Conservation (phyloP, 2,113 vertebrate species). For the Periophthalmodon schlosseri region DNA sequence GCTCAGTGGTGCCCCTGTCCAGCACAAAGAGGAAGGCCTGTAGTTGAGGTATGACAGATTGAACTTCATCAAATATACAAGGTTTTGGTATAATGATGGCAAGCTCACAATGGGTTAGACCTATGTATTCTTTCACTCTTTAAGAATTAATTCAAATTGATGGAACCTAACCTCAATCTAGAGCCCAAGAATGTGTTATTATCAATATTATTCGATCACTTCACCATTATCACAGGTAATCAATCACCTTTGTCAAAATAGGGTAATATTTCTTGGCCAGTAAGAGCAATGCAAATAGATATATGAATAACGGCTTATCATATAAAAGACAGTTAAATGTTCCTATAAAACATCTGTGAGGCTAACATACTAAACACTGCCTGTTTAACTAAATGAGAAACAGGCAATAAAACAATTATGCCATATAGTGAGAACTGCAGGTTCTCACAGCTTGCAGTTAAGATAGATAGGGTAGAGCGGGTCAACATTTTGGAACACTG, state of each 20-base stretch:
- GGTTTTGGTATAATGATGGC: background rate
- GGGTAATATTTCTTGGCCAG: background rate
- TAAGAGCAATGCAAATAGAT: background rate
- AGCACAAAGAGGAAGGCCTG: constrained; percentile 48
- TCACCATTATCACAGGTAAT: background rate
- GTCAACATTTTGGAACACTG: background rate
- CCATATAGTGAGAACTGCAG: background rate
- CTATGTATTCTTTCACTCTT: constrained; percentile 27
- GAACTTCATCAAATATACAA: constrained; percentile 18
- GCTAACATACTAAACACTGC: constrained; percentile 30
- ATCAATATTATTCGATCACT: constrained; percentile 10
- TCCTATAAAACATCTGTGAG: constrained; percentile 43
- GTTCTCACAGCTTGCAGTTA: background rate
- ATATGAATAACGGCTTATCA: background rate
- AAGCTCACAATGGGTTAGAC: constrained; percentile 3
- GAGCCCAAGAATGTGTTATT: constrained; percentile 37
- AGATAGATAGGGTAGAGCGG: background rate
- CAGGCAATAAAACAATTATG: constrained; percentile 1
- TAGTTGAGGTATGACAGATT: constrained; percentile 56
- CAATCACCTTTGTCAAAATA: constrained; percentile 15
- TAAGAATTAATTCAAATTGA: constrained; percentile 12
- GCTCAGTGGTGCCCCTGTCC: constrained; percentile 55
- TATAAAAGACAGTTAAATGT: constrained; percentile 3
- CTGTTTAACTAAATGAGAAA: background rate
- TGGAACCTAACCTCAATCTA: constrained; percentile 42